Evolutionary conservation across 1,140 invertebrate genomes (phyloP).

Genomic region (Drosophila busckii): DNA sequence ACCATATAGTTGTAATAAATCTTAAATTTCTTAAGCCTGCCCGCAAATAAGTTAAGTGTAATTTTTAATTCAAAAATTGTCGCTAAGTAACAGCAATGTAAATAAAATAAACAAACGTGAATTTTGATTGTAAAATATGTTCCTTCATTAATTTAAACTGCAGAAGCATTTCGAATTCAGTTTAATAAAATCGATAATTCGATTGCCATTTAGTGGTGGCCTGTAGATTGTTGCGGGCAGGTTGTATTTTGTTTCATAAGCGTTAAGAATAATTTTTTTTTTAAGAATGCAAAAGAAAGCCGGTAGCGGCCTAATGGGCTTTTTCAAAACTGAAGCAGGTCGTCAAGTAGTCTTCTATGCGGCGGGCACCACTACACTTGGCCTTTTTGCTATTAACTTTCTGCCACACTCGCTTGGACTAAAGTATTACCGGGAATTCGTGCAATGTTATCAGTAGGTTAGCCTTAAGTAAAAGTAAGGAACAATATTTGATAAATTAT

Average conservation of each 20-base stretch:
- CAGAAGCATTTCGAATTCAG: background rate
- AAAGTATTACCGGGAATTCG: constrained; percentile 79
- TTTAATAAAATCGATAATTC: background rate
- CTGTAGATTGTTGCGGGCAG: constrained; percentile 18
- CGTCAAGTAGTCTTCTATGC: constrained; percentile 49
- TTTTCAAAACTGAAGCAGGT: constrained; percentile 50
- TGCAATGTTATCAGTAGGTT: constrained; percentile 81
- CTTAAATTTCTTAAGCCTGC: constrained; percentile 72
- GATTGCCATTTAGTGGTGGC: constrained; percentile 2
- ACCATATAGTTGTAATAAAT: constrained; percentile 87
- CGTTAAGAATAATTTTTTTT: too few relatives aligned
- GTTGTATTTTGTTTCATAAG: too few relatives aligned
- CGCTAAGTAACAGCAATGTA: constrained; percentile 21
- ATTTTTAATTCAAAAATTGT: constrained; percentile 41
- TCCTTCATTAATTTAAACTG: too few relatives aligned
- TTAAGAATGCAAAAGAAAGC: constrained; percentile 41
- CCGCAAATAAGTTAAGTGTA: constrained; percentile 43
- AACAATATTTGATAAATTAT: constrained; percentile 1
- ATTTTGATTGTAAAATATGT: too few relatives aligned
- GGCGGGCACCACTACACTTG: constrained; percentile 45
- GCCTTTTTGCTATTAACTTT: constrained; percentile 61
- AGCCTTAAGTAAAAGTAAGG: constrained; percentile 4
- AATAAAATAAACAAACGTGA: constrained; percentile 20
- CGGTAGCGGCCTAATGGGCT: constrained; percentile 43
- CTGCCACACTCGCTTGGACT: constrained; percentile 81